These are phyloP conservation scores for Propithecus deckenii DNA, from an alignment of 2,797 vertebrate genomes.

Conservation along the genomic window DNA sequence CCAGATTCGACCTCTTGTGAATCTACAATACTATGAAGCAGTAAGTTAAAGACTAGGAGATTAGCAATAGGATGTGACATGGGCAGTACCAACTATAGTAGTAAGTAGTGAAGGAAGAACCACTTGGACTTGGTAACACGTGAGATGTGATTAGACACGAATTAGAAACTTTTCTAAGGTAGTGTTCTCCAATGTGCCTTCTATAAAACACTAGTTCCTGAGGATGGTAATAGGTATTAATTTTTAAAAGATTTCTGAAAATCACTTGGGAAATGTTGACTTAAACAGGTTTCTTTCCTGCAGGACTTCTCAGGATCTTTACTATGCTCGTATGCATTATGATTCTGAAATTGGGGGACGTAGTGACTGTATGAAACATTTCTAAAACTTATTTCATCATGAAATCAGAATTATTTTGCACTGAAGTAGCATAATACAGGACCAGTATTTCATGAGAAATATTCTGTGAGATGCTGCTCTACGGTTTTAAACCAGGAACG, in stretches of 20 bases:
- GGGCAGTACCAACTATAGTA: background rate
- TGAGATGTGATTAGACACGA: background rate
- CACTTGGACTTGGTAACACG: background rate
- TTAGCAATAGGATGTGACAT: background rate
- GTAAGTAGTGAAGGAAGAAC: background rate
- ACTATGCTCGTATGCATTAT: background rate
- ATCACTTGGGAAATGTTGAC: background rate
- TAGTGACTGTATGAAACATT: background rate
- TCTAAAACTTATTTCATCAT: background rate
- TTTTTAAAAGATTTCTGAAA: background rate
- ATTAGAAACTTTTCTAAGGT: background rate
- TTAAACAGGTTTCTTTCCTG: background rate
- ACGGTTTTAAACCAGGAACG: background rate
- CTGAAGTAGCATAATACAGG: background rate
- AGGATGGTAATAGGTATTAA: background rate
- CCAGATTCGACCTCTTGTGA: slow-evolving; percentile 19
- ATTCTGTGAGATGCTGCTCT: background rate
- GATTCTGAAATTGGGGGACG: background rate
- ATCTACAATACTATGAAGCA: background rate
- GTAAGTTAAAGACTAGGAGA: background rate
- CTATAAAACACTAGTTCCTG: background rate
- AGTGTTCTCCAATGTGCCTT: background rate
- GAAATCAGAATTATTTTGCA: background rate
- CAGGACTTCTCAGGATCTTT: background rate
- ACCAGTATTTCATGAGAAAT: background rate